Percentiles rank a stretch among this genome's conserved stretches.
Evolutionary conservation across 2,113 vertebrate species (phyloP).

Genomic region (Heterocephalus glaber): DNA sequence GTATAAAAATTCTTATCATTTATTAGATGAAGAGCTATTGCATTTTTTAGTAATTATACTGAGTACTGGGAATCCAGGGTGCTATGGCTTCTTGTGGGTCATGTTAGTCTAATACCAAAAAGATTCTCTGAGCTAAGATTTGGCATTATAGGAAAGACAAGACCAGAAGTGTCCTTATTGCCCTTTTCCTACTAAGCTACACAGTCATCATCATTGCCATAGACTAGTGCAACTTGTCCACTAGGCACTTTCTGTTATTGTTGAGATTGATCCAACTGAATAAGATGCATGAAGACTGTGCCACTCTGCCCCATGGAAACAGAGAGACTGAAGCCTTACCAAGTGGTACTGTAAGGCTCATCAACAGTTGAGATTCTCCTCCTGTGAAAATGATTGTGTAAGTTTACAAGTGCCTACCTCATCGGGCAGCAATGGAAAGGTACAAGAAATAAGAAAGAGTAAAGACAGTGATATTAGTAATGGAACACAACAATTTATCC

Average conservation of each 20-base stretch:
- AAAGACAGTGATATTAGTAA: not conserved
- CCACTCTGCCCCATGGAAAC: not conserved
- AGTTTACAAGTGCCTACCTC: not conserved
- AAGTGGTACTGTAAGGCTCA: not conserved
- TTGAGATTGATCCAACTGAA: no score
- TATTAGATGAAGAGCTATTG: not conserved
- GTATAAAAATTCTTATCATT: not conserved
- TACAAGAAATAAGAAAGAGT: not conserved
- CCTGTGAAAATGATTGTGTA: not conserved
- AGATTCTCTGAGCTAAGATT: not conserved
- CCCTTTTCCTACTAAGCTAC: not conserved
- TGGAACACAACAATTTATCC: not conserved
- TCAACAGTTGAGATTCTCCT: not conserved
- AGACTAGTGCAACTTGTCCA: not conserved
- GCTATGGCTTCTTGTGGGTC: not conserved
- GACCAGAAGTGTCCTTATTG: no score
- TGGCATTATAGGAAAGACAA: not conserved
- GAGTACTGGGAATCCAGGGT: not conserved
- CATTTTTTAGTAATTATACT: not conserved
- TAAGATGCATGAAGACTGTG: not conserved
- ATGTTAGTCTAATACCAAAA: not conserved
- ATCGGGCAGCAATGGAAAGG: not conserved
- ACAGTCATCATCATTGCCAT: not conserved
- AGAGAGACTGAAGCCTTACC: no score
- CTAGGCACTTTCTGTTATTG: not conserved